A percentile compares a stretch with the other conserved stretches of the same genome.
Conservation (phyloP, 2,888 invertebrate genomes). For the Allacma fusca region DNA sequence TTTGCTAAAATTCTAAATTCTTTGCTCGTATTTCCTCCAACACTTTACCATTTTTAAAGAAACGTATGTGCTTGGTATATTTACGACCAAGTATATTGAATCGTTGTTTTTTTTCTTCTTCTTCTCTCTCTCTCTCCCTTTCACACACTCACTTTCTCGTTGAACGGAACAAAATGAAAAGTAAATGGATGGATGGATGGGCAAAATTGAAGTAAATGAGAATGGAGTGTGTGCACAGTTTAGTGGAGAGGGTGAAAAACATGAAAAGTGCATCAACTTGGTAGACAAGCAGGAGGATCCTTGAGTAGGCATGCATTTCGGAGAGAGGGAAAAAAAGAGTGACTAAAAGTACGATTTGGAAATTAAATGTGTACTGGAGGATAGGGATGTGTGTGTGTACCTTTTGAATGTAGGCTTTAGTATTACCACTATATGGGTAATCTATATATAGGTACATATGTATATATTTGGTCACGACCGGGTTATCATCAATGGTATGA, state of each 20-base stretch:
- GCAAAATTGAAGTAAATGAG: conserved; percentile 56
- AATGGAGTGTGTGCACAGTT: conserved; percentile 54
- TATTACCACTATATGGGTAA: not conserved
- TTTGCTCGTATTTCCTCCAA: conserved; percentile 13
- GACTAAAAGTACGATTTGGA: conserved; percentile 1
- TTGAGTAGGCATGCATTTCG: not conserved
- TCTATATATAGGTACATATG: too few species aligned
- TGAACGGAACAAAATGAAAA: conserved; percentile 36
- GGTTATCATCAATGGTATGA: too few species aligned
- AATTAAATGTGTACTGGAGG: not conserved
- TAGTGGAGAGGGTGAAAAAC: conserved; percentile 51
- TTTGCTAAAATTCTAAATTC: conserved; percentile 1
- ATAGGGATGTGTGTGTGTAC: too few species aligned
- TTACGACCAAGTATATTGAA: not conserved
- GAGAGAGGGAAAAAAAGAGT: not conserved
- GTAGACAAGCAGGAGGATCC: conserved; percentile 19
- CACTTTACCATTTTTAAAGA: too few species aligned
- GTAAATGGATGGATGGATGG: conserved; percentile 51
- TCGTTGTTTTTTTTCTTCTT: conserved; percentile 4
- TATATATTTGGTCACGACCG: too few species aligned
- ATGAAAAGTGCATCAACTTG: conserved; percentile 58
- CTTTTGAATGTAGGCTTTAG: too few species aligned
- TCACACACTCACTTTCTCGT: not conserved
- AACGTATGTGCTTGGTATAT: conserved; percentile 6
- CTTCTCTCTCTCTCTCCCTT: too few species aligned